Evolutionary conservation across 2,797 vertebrate genomes (phyloP).

Genomic region (Cottoperca gobio): DNA sequence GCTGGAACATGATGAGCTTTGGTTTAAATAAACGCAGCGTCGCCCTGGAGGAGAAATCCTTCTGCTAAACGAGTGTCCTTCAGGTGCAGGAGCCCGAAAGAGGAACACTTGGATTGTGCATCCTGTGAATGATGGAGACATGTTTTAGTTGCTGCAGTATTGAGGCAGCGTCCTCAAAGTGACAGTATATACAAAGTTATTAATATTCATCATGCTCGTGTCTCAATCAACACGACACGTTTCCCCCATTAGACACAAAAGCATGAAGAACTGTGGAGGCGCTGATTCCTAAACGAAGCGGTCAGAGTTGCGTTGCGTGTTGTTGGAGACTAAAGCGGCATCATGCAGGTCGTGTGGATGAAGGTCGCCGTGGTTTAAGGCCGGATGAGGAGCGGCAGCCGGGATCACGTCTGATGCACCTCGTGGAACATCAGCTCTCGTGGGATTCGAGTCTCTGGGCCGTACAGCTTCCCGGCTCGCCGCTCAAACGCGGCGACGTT

Average conservation of each 20-base stretch:
- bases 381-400: conserved; percentile 35
- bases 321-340: conserved; percentile 27
- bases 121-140: too few relatives aligned
- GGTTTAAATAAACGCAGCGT: conserved; percentile 57
- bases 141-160: too few relatives aligned
- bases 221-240: too few relatives aligned
- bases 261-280: too few relatives aligned
- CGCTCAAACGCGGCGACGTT: conserved; percentile 95
- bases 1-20: conserved; percentile 44
- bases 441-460: conserved; percentile 93
- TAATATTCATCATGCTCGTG: too few relatives aligned
- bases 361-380: conserved; percentile 58
- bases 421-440: conserved; percentile 96
- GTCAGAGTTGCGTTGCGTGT: too few relatives aligned
- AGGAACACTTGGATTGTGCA: too few relatives aligned
- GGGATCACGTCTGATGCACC: conserved; percentile 92
- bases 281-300: too few relatives aligned
- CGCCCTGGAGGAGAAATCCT: conserved; percentile 34
- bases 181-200: too few relatives aligned
- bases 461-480: conserved; percentile 88
- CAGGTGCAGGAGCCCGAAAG: conserved; percentile 69
- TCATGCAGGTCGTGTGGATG: conserved; percentile 57
- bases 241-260: too few relatives aligned
- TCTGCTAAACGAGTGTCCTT: conserved; percentile 40
- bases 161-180: too few relatives aligned